Percentiles rank a stretch among this genome's conserved stretches.
Evolutionary conservation across 2,888 invertebrate genomes (phyloP).

Genomic region (Parascotia fuliginaria): DNA sequence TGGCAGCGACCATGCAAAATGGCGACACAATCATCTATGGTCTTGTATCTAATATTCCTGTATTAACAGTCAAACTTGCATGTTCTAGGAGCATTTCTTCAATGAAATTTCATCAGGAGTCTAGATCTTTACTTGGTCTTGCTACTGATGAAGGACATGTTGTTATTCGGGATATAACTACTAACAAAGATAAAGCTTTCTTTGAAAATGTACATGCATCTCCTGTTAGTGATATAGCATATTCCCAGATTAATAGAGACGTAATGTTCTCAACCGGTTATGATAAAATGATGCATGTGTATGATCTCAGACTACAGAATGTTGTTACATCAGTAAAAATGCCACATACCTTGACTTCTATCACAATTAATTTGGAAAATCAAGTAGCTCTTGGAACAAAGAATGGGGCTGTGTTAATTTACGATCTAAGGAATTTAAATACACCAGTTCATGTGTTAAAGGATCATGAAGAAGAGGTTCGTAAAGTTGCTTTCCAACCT

Average conservation of each 20-base stretch:
- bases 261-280: constrained; percentile 84
- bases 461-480: constrained; percentile 81
- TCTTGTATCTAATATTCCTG: constrained; percentile 79
- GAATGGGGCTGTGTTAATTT: constrained; percentile 81
- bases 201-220: constrained; percentile 84
- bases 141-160: constrained; percentile 84
- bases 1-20: constrained; percentile 78
- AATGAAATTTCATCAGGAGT: constrained; percentile 81
- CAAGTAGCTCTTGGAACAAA: constrained; percentile 84
- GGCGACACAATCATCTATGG: constrained; percentile 81
- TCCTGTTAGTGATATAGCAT: constrained; percentile 84
- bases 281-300: constrained; percentile 85
- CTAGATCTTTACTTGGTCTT: constrained; percentile 72
- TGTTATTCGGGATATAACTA: constrained; percentile 72
- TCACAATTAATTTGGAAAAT: constrained; percentile 75
- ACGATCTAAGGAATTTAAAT: constrained; percentile 83
- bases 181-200: constrained; percentile 76
- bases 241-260: constrained; percentile 84
- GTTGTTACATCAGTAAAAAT: constrained; percentile 76
- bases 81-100: constrained; percentile 77
- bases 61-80: constrained; percentile 70
- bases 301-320: constrained; percentile 81
- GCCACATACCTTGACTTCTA: constrained; percentile 68
- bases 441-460: constrained; percentile 75
- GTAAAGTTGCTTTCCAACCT: constrained; percentile 79